Base-by-base conservation (phyloP, 2,797 vertebrate species). In the Hypotaenidia philippensis region DNA sequence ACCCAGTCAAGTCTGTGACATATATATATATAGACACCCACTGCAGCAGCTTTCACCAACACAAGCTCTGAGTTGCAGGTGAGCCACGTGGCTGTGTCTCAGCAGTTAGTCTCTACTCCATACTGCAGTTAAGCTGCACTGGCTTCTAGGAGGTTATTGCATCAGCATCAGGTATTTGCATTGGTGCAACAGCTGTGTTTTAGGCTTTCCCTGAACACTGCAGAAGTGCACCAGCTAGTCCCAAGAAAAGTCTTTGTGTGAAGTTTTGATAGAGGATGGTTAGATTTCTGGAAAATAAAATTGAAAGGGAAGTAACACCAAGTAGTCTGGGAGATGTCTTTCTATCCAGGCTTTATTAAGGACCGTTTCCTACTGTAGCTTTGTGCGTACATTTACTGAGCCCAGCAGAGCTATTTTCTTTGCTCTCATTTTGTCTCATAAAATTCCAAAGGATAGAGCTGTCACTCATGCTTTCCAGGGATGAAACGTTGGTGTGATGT, bases 251-350 rank as follows among this genome's bases (percentile, higher is more conserved):
- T 64, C 71, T 63, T 18, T 68, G 6, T 7, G 5, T 49, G 12
- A 69, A 50, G 38, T 71, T 82, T 61, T 69, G 36, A 45, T 44
- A 72, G 70, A 88, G 66, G 11, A 45, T 15, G 12, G 13, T 34
- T 74, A 55, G n/a, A 59, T 55, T 89, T 92, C 53, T 86, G 59
- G 40, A 72, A 83, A 84, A 60, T 11, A 8, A 68, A 88, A 59
- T 32, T 2, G 16, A 57, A 60, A 59, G 32, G n/a, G 27, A 61
- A 36, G 22, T 29, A 79, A 44, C 25, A 52, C 9, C 31, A 29
- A 55, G 21, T 61, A 79, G 64, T 40, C 29, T 61, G 25, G 26
- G 36, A 90, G 34, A 23, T 55, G 10, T 45, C n/a, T 82, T 84
- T 79, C 88, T 71, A 32, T 23, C 6, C 25, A 65, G 45, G 20